phyloP scores from a whole-genome alignment of 2,797 vertebrate species.

The Xiphophorus birchmanni region DNA sequence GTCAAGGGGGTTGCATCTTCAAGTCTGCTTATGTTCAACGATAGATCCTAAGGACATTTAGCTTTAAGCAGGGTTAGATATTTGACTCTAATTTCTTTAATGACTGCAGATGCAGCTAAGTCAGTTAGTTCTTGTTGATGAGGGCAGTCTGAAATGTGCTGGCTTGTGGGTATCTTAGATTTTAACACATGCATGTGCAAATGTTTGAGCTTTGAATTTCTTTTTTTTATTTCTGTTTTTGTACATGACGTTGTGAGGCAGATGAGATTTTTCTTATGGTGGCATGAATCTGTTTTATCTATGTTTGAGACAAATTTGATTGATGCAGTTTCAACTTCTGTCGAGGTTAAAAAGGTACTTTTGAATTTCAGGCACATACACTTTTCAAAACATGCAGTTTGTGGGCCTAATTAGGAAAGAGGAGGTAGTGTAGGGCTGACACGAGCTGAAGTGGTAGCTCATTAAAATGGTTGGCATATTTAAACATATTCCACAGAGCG shows the following conservation, averaged over 20 bases:
- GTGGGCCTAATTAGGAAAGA: conserved; percentile 49
- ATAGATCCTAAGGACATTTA: conserved; percentile 36
- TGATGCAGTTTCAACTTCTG: conserved; percentile 12
- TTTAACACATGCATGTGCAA: neutral
- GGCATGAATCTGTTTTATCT: neutral
- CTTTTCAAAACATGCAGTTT: conserved; percentile 10
- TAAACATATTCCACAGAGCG: conserved; percentile 30
- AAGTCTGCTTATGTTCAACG: conserved; percentile 8
- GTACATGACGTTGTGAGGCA: neutral
- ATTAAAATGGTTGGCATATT: conserved; percentile 59
- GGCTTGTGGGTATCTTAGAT: conserved; percentile 3
- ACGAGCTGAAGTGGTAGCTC: conserved; percentile 27
- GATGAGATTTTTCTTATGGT: neutral
- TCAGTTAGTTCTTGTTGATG: conserved; percentile 38
- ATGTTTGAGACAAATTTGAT: neutral
- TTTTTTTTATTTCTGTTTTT: neutral
- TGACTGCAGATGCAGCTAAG: conserved; percentile 24
- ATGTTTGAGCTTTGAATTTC: conserved; percentile 14
- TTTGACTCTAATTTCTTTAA: conserved; percentile 51
- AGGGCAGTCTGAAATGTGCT: conserved; percentile 31
- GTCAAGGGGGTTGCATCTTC: conserved; percentile 39
- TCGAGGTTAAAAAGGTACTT: conserved; percentile 11
- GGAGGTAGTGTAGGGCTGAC: conserved; percentile 30
- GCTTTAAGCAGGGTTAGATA: conserved; percentile 43
- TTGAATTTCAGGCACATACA: conserved; percentile 21